phyloP scores from a whole-genome alignment of 2,113 vertebrate species.

The Syngnathus typhle region DNA sequence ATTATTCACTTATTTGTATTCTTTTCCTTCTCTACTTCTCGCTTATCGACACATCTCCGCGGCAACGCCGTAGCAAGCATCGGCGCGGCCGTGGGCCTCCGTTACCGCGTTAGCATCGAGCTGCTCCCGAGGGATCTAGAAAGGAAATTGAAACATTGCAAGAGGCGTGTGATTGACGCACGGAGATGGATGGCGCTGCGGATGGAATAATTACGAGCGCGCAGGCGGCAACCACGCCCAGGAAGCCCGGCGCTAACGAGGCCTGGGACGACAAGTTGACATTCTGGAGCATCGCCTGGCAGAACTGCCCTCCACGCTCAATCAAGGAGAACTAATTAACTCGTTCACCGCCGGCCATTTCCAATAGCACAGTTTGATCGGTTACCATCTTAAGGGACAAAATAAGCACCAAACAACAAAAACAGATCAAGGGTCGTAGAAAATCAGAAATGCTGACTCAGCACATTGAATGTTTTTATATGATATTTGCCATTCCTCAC shows the following conservation, averaged over 20 bases:
- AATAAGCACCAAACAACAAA: no score
- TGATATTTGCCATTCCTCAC: no score
- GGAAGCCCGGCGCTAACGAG: conserved; percentile 30
- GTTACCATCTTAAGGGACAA: no score
- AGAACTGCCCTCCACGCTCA: conserved; percentile 28
- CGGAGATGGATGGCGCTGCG: conserved; percentile 52
- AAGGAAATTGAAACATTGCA: conserved; percentile 51
- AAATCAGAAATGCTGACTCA: no score
- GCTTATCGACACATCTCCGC: conserved; percentile 36
- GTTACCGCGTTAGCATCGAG: conserved; percentile 52
- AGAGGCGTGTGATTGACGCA: conserved; percentile 34
- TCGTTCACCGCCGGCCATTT: conserved; percentile 5
- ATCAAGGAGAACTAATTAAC: conserved; percentile 46
- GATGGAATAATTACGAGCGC: conserved; percentile 47
- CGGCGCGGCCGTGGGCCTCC: not conserved
- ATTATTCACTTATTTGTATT: conserved; percentile 37
- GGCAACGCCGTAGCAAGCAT: conserved; percentile 7
- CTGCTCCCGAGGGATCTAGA: conserved; percentile 45
- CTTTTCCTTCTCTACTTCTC: conserved; percentile 17
- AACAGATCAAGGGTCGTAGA: no score
- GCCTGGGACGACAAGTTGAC: conserved; percentile 59
- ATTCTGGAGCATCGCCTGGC: conserved; percentile 42
- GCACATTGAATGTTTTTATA: no score
- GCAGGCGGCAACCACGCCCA: conserved; percentile 2
- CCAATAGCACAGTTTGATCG: no score